Conservation (phyloP, 2,113 vertebrate species). For the Megaleporinus macrocephalus region DNA sequence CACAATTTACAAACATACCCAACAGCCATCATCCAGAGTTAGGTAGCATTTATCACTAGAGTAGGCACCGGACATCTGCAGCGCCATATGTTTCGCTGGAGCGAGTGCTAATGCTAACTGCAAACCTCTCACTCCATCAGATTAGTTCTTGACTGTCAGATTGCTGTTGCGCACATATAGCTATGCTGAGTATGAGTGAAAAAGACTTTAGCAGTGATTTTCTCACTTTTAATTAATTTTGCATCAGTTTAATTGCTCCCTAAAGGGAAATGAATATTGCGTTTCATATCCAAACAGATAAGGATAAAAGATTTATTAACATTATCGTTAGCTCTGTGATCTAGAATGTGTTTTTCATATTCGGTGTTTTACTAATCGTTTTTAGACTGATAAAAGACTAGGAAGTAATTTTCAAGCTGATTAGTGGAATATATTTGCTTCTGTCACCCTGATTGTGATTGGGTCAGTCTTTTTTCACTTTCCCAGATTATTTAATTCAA, state of each 20-base stretch:
- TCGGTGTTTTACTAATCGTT: not conserved
- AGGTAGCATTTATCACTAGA: not conserved
- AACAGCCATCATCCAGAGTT: not conserved
- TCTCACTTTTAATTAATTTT: constrained; percentile 12
- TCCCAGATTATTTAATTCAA: not conserved
- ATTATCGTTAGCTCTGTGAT: not conserved
- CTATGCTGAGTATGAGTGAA: not conserved
- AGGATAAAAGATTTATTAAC: not conserved
- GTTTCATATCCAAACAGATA: not conserved
- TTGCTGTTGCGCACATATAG: not conserved
- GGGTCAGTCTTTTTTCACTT: not conserved
- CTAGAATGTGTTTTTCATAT: not conserved
- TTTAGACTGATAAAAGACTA: not conserved
- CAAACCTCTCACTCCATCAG: not conserved
- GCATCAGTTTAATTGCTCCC: not conserved
- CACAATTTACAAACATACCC: not conserved
- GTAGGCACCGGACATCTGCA: not conserved
- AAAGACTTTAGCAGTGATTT: not conserved
- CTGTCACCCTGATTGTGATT: not conserved
- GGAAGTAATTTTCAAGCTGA: not conserved
- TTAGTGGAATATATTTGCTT: not conserved
- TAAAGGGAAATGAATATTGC: not conserved
- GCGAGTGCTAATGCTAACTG: not conserved
- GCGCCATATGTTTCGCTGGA: not conserved
- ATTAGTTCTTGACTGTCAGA: not conserved